Evolutionary conservation across 1,140 invertebrate species (phyloP), one percentile per base, ranked within the genome.

Genomic region (Brachionus manjavacas): DNA sequence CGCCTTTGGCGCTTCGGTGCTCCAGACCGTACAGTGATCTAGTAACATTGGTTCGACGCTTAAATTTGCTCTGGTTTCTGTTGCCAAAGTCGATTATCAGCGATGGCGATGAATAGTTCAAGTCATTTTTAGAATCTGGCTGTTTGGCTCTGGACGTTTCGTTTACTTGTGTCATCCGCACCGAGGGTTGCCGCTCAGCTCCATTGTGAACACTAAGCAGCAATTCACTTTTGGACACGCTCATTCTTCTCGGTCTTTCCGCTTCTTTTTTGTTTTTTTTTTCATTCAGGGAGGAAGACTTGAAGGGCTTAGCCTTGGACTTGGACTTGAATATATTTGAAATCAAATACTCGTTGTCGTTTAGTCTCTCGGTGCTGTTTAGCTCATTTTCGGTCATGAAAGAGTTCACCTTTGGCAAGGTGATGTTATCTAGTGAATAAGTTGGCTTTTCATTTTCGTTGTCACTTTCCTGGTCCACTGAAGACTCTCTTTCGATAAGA

Each of bases 201-300:
- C n/a, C 7, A 20, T 35, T 41, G 31, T 39, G 25, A 14, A 16
- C 35, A 9, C 39, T 72, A 12, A 72, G 39, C 20, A 72, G 23
- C 68, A 72, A 41, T 16, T 72, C 68, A 11, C 68, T 72, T 7
- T 41, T 39, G 4, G 68, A 72, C 7, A 72, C 31, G 41, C 68
- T 72, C 35, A 72, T 20, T 72, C n/a, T 72, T 68, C 28, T n/a
- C n/a, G 31, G 66, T 20, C 35, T 72, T 43, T 35, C 16, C 2
- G 6, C 20, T 39, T 72, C 68, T 72, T 72, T 72, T 39, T 41
- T 35, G 39, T 43, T 72, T 72, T 76, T 76, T 76, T 76, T 76
- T 12, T 76, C 72, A 28, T 76, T 76, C 25, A 76, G 46, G 4
- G 72, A 76, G 3, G 39, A 25, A 4, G 72, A 76, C 25, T 76